These are phyloP conservation scores for Daphoenositta chrysoptera DNA, from an alignment of 2,113 vertebrate genomes.

Conservation along the genomic window DNA sequence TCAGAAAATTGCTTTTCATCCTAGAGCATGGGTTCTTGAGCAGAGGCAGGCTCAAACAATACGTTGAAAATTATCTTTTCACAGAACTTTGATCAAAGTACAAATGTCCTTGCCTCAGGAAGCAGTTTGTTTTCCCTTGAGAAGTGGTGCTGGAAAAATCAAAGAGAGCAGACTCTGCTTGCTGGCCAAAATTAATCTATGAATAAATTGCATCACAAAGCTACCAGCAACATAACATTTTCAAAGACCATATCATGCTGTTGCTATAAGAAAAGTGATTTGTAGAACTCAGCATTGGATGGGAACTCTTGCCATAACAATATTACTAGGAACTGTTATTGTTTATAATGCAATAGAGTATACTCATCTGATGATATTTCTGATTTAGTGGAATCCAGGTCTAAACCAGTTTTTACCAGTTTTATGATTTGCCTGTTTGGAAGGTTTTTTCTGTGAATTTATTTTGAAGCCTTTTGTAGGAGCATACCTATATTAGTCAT, in stretches of 20 bases:
- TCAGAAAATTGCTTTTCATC: slow-evolving; percentile 20
- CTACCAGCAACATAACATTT: not conserved
- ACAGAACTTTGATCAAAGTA: slow-evolving; percentile 27
- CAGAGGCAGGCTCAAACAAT: not conserved
- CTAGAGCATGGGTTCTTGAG: not conserved
- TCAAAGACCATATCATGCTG: not conserved
- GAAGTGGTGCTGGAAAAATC: not conserved
- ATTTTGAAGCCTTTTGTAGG: not conserved
- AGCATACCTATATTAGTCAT: not conserved
- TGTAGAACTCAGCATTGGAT: not conserved
- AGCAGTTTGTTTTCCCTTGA: not conserved
- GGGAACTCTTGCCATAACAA: not conserved
- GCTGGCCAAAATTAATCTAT: not conserved
- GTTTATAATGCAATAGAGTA: not conserved
- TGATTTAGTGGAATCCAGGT: not conserved
- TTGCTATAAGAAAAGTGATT: not conserved
- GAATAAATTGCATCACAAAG: not conserved
- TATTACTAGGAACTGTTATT: not conserved
- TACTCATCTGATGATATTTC: not conserved
- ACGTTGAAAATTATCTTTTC: slow-evolving; percentile 20
- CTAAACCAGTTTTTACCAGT: not conserved
- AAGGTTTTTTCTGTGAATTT: not conserved
- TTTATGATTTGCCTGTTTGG: not conserved
- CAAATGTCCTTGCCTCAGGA: slow-evolving; percentile 15
- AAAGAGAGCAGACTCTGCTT: not conserved